These are phyloP conservation scores for Amphiprion clarkii DNA, from an alignment of 2,797 vertebrate genomes.

Conservation along the genomic window DNA sequence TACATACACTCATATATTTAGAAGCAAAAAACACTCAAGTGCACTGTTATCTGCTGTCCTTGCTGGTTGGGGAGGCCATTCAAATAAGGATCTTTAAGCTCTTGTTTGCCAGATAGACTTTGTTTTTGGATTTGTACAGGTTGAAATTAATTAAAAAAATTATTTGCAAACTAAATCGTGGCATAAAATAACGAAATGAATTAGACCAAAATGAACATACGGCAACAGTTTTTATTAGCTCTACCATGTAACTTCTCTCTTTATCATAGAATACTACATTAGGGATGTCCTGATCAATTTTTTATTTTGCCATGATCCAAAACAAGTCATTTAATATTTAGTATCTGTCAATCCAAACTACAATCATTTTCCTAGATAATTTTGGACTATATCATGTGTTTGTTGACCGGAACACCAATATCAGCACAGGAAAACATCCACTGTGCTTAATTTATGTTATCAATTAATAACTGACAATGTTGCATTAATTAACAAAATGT, in stretches of 20 bases:
- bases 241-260: constrained; percentile 2
- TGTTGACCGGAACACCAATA: too few relatives aligned
- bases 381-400: too few relatives aligned
- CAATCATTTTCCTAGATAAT: too few relatives aligned
- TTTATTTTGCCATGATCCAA: too few relatives aligned
- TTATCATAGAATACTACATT: neutral
- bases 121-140: constrained; percentile 15
- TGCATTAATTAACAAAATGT: too few relatives aligned
- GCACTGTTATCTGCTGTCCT: constrained; percentile 53
- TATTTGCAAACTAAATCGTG: neutral
- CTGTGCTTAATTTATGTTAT: too few relatives aligned
- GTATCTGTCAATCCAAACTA: too few relatives aligned
- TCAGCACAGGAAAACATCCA: too few relatives aligned
- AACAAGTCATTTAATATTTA: too few relatives aligned
- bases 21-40: constrained; percentile 71
- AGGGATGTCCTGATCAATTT: too few relatives aligned
- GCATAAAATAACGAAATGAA: constrained; percentile 24
- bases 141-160: constrained; percentile 7
- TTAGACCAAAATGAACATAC: constrained; percentile 21
- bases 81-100: constrained; percentile 64
- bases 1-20: constrained; percentile 76
- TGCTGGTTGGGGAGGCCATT: constrained; percentile 67
- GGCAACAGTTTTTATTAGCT: constrained; percentile 17
- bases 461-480: too few relatives aligned
- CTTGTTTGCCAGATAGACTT: constrained; percentile 23